phyloP scores from a whole-genome alignment of 2,797 vertebrate species.

The Rhinella marina region DNA sequence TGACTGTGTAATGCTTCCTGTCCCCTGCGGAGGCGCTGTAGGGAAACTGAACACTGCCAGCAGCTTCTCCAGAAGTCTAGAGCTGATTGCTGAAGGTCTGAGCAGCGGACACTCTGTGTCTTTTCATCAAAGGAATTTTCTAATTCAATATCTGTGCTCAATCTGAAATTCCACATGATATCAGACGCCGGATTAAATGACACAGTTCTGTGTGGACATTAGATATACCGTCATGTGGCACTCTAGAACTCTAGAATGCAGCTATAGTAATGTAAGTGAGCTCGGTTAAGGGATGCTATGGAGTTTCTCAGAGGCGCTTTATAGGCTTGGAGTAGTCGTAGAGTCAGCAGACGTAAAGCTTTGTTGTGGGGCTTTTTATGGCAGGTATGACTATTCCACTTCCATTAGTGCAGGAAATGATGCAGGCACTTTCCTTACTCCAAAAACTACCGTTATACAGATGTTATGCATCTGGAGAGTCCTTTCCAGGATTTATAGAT shows the following conservation, averaged over 20 bases:
- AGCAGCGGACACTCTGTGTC: neutral
- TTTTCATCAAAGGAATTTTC: neutral
- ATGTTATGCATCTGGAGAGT: conserved; percentile 6
- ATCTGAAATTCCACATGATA: neutral
- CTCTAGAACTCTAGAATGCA: neutral
- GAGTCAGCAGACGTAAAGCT: conserved; percentile 16
- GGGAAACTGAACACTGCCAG: no score
- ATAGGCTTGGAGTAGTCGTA: neutral
- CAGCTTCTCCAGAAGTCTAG: no score
- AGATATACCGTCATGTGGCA: no score
- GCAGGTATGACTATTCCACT: neutral
- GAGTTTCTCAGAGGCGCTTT: neutral
- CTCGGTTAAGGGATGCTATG: neutral
- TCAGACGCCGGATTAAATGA: neutral
- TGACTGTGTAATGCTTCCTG: neutral
- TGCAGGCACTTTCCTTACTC: neutral
- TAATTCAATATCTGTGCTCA: neutral
- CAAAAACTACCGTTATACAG: neutral
- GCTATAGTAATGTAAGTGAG: neutral
- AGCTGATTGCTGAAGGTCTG: no score
- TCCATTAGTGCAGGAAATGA: conserved; percentile 47
- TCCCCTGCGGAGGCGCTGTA: neutral
- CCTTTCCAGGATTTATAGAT: neutral
- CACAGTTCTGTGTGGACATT: no score
- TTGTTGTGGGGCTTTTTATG: conserved; percentile 24